phyloP scores from a whole-genome alignment of 2,888 invertebrate species.

The Ceratothoa steindachneri region DNA sequence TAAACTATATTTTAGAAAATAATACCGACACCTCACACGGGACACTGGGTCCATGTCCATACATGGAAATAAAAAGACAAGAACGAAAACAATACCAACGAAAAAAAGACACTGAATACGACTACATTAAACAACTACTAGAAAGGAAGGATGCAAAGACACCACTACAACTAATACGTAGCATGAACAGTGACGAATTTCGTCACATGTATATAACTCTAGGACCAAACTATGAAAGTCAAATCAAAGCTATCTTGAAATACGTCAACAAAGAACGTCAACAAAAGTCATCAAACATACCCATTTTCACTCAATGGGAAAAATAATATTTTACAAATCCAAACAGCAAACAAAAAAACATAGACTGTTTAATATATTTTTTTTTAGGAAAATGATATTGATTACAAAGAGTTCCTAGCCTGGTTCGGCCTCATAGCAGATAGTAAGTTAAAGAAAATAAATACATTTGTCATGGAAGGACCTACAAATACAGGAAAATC shows the following conservation, averaged over 20 bases:
- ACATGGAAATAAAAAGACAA: neutral
- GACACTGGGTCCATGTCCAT: neutral
- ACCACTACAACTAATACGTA: neutral
- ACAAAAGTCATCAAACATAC: neutral
- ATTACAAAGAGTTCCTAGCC: neutral
- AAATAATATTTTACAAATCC: neutral
- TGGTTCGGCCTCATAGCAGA: constrained; percentile 9
- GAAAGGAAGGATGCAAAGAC: neutral
- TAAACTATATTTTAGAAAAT: neutral
- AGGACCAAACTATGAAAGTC: neutral
- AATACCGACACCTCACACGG: neutral
- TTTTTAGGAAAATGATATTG: neutral
- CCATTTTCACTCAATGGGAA: neutral
- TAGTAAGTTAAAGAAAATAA: neutral
- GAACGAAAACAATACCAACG: neutral
- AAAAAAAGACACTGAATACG: neutral
- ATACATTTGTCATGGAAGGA: neutral
- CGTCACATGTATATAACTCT: neutral
- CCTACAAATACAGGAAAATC: constrained; percentile 13
- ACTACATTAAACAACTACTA: neutral
- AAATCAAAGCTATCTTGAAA: neutral
- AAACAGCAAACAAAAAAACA: no score
- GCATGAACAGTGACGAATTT: neutral
- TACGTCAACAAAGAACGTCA: neutral
- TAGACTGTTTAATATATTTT: no score